Conservation (phyloP, 2,888 invertebrate species). For the Drosophila quinaria region DNA sequence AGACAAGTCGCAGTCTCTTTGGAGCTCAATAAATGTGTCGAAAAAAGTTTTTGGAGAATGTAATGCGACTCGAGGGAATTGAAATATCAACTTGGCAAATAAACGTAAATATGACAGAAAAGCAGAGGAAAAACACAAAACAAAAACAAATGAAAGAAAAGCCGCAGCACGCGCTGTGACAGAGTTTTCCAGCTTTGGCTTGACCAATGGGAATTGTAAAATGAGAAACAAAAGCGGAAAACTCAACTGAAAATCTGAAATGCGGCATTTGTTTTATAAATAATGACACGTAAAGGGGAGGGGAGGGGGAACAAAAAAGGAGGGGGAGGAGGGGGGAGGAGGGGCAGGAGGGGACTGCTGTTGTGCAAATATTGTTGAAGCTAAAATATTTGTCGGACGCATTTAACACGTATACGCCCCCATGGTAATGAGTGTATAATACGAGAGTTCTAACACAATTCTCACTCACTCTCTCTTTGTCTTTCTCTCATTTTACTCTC, state of each 20-base stretch:
- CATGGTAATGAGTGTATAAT: conserved; percentile 80
- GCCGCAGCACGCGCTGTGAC: conserved; percentile 31
- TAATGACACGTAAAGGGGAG: conserved; percentile 54
- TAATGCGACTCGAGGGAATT: conserved; percentile 68
- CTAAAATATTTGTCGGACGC: conserved; percentile 71
- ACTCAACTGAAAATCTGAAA: conserved; percentile 40
- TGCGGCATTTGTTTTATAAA: conserved; percentile 59
- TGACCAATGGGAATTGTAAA: conserved; percentile 74
- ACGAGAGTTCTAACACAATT: conserved; percentile 57
- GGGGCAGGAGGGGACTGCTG: conserved; percentile 3
- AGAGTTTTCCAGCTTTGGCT: conserved; percentile 22
- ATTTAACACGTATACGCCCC: conserved; percentile 78
- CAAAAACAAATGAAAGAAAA: conserved; percentile 32
- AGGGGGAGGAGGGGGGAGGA: neutral
- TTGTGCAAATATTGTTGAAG: conserved; percentile 62
- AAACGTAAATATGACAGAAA: conserved; percentile 54
- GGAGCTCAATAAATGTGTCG: conserved; percentile 62
- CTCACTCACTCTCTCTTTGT: neutral
- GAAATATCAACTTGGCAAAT: conserved; percentile 56
- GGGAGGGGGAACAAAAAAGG: neutral
- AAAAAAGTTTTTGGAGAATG: conserved; percentile 49
- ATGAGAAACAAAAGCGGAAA: conserved; percentile 62
- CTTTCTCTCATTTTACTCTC: neutral
- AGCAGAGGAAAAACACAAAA: neutral
- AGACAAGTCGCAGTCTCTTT: conserved; percentile 33